Evolutionary conservation across 1,140 invertebrate genomes (phyloP).

Genomic region (Drosophila tropicalis): DNA sequence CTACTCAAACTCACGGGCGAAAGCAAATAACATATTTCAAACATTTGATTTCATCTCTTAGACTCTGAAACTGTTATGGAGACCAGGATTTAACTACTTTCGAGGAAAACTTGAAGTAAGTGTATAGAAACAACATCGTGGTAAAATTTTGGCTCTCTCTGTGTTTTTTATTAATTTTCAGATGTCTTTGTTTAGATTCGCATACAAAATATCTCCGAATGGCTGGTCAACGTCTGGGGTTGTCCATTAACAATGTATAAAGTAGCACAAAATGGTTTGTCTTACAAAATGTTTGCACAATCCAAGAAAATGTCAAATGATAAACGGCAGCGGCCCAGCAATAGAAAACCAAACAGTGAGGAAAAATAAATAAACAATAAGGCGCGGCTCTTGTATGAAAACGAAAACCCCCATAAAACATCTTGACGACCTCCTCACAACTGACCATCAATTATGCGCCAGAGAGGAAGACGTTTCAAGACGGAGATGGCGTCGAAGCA

Average conservation of each 20-base stretch:
- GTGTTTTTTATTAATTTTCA: background rate
- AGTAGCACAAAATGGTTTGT: slow-evolving; percentile 20
- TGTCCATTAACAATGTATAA: background rate
- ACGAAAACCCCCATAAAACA: slow-evolving; percentile 32
- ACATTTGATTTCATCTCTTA: too few relatives aligned
- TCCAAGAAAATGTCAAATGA: slow-evolving; percentile 55
- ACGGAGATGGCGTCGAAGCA: slow-evolving; percentile 6
- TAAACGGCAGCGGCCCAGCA: slow-evolving; percentile 13
- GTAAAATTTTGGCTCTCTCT: background rate
- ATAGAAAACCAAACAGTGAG: slow-evolving; percentile 6
- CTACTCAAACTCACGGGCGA: too few relatives aligned
- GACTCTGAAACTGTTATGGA: too few relatives aligned
- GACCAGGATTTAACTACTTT: too few relatives aligned
- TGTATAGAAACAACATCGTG: background rate
- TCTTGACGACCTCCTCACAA: slow-evolving; percentile 43
- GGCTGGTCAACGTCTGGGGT: background rate
- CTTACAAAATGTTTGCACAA: slow-evolving; percentile 34
- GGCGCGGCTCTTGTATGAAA: slow-evolving; percentile 41
- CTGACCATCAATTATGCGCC: slow-evolving; percentile 34
- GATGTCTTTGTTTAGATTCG: slow-evolving; percentile 12
- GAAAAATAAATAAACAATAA: slow-evolving; percentile 20
- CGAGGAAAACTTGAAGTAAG: background rate
- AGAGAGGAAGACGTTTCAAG: slow-evolving; percentile 10
- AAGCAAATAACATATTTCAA: too few relatives aligned
- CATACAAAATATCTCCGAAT: slow-evolving; percentile 1